A percentile compares a stretch with the other conserved stretches of the same genome.
phyloP scores from a whole-genome alignment of 2,797 vertebrate species.

The Muraenolepis orangiensis region DNA sequence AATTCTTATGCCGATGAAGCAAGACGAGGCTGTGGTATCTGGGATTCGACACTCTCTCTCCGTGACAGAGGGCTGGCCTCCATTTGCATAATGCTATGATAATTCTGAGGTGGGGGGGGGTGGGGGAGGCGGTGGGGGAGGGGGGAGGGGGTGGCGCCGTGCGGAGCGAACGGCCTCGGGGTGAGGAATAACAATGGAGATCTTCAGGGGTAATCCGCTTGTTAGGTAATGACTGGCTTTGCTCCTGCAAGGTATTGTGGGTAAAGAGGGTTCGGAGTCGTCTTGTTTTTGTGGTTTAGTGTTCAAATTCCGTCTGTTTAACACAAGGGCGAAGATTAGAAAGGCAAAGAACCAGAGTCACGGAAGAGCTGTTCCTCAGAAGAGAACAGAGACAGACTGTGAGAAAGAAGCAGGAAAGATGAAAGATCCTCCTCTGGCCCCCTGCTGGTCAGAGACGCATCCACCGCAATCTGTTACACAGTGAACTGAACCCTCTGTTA shows the following conservation, averaged over 20 bases:
- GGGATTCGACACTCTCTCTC: slow-evolving; percentile 28
- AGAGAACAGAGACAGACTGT: not conserved
- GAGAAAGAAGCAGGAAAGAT: not conserved
- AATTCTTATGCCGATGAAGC: not conserved
- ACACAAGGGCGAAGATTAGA: not conserved
- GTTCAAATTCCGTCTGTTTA: not conserved
- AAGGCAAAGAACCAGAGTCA: not conserved
- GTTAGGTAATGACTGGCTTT: not conserved
- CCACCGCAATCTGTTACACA: too few species aligned
- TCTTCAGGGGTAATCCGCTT: not conserved
- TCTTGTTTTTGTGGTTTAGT: not conserved
- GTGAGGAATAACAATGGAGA: slow-evolving; percentile 17
- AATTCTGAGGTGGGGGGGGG: slow-evolving; percentile 32
- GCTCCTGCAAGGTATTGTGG: not conserved
- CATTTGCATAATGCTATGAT: slow-evolving; percentile 48
- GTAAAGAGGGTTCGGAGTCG: not conserved
- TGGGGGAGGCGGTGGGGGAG: too few species aligned
- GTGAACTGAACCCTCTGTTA: too few species aligned
- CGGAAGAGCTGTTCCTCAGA: not conserved
- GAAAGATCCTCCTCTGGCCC: not conserved
- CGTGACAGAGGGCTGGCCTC: slow-evolving; percentile 34
- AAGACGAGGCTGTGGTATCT: slow-evolving; percentile 18
- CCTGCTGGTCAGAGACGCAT: not conserved
- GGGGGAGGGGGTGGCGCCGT: slow-evolving; percentile 45
- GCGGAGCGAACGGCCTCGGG: slow-evolving; percentile 43